These are phyloP conservation scores for Takifugu flavidus DNA, from an alignment of 2,113 vertebrate genomes.

Conservation along the genomic window DNA sequence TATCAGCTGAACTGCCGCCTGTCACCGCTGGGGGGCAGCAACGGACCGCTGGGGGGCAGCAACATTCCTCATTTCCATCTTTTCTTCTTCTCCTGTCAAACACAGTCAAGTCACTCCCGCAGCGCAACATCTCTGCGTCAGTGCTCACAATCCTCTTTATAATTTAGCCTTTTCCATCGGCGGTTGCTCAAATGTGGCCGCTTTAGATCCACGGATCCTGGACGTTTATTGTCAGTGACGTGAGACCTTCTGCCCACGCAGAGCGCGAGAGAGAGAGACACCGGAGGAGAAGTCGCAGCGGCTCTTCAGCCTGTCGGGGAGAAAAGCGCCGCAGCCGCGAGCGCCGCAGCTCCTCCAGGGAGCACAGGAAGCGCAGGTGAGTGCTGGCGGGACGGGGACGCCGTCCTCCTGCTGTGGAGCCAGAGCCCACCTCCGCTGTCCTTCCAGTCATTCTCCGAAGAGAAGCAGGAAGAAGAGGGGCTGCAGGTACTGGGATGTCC, in stretches of 20 bases:
- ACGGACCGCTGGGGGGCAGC: neutral
- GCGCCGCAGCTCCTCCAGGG: slow-evolving; percentile 66
- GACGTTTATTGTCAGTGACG: no score
- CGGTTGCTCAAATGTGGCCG: no score
- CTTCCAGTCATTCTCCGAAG: slow-evolving; percentile 61
- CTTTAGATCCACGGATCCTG: no score
- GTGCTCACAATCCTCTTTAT: neutral
- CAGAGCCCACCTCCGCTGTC: neutral
- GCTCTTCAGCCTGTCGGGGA: slow-evolving; percentile 40
- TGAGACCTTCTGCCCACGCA: slow-evolving; percentile 13
- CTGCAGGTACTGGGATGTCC: slow-evolving; percentile 76
- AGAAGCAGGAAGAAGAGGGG: slow-evolving; percentile 69
- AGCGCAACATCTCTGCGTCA: neutral
- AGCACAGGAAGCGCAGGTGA: slow-evolving; percentile 76
- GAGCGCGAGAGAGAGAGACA: slow-evolving; percentile 73
- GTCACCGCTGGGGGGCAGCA: no score
- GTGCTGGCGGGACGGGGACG: neutral
- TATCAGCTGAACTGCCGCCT: no score
- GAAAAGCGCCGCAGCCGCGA: slow-evolving; percentile 71
- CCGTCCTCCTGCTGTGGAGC: neutral
- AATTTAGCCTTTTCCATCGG: no score
- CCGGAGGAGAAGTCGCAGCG: slow-evolving; percentile 69
- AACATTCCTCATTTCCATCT: neutral
- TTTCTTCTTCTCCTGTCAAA: neutral
- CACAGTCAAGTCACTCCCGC: neutral